These are phyloP conservation scores for Acleris emargana DNA, from an alignment of 2,888 invertebrate species.

Conservation along the genomic window DNA sequence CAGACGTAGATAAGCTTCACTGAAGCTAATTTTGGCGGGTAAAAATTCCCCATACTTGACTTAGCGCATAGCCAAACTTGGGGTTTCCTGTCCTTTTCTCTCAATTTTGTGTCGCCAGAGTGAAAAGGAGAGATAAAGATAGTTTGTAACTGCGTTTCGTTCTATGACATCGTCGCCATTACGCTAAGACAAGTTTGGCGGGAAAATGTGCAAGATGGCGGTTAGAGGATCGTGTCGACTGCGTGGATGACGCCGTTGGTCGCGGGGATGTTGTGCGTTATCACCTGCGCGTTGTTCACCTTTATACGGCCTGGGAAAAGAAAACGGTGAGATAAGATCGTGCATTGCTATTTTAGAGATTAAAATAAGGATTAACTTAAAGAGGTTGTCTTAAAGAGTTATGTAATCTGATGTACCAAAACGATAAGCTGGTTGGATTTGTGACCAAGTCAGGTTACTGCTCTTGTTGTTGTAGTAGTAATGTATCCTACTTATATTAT, in stretches of 20 bases:
- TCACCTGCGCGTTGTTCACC: conserved; percentile 91
- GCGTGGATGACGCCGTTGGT: conserved; percentile 95
- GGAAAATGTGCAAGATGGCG: conserved; percentile 32
- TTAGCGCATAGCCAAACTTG: not conserved
- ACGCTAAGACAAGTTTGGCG: conserved; percentile 24
- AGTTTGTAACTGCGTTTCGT: not conserved
- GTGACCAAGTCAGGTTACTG: too few relatives aligned
- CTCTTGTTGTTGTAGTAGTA: too few relatives aligned
- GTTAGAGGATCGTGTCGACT: conserved; percentile 84
- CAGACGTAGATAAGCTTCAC: conserved; percentile 59
- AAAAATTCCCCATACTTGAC: conserved; percentile 23
- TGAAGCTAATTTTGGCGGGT: conserved; percentile 62
- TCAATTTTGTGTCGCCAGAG: too few relatives aligned
- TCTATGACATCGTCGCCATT: conserved; percentile 2
- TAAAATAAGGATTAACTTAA: too few relatives aligned
- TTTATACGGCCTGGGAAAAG: conserved; percentile 89
- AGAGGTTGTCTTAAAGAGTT: too few relatives aligned
- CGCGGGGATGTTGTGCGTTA: conserved; percentile 93
- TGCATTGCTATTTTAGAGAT: not conserved
- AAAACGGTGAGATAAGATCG: not conserved
- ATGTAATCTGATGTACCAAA: too few relatives aligned
- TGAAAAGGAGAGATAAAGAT: too few relatives aligned
- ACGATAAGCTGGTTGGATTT: too few relatives aligned
- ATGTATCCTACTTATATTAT: too few relatives aligned
- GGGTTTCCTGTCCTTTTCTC: not conserved